These are phyloP conservation scores for Heliothis subflexa DNA, from an alignment of 1,140 invertebrate species.

Conservation along the genomic window DNA sequence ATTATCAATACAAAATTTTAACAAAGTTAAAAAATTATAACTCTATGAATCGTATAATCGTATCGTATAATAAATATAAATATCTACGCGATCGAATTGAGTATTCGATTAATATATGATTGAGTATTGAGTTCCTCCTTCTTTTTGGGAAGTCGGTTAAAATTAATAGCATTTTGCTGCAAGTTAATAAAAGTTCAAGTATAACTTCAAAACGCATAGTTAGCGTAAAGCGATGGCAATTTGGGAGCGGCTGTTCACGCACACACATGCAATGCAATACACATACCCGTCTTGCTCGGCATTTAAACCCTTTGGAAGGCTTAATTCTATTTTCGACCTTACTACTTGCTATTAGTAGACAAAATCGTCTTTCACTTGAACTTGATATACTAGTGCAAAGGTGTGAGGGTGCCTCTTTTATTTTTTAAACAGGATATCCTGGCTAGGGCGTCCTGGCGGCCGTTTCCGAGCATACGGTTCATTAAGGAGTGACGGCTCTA, in stretches of 20 bases:
- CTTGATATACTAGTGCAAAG: conserved; percentile 56
- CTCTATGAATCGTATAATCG: no score
- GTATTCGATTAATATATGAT: no score
- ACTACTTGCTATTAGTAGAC: neutral
- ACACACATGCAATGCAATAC: conserved; percentile 21
- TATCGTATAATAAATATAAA: no score
- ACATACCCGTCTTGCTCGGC: neutral
- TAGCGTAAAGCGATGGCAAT: conserved; percentile 44
- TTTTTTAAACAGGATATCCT: conserved; percentile 86
- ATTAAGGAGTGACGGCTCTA: conserved; percentile 69
- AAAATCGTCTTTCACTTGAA: conserved; percentile 21
- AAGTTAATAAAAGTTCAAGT: conserved; percentile 20
- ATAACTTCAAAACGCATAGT: conserved; percentile 40
- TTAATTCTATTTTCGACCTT: conserved; percentile 33
- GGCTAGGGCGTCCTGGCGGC: conserved; percentile 65
- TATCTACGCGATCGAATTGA: no score
- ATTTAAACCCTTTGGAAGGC: conserved; percentile 35
- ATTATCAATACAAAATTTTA: neutral
- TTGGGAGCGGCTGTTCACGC: conserved; percentile 35
- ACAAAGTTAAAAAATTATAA: no score
- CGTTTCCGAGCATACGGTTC: conserved; percentile 80
- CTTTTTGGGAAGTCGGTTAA: no score
- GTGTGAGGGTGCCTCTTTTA: conserved; percentile 83
- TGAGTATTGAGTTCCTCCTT: no score
- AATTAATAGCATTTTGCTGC: conserved; percentile 8